A percentile compares a stretch with the other conserved stretches of the same genome.
Conservation (phyloP, 2,113 vertebrate genomes). For the Pelmatolapia mariae region DNA sequence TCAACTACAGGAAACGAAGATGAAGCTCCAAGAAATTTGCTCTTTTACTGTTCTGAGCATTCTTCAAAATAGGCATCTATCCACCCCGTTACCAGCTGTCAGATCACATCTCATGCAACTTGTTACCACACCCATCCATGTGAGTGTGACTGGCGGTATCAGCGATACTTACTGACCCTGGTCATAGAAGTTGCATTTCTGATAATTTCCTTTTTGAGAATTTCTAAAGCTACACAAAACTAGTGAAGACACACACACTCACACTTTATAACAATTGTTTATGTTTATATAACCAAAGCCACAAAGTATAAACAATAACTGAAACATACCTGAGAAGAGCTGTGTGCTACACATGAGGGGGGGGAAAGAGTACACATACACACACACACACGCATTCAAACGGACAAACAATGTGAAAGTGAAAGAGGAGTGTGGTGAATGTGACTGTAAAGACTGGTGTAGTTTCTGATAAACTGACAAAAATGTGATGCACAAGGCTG, state of each 20-base stretch:
- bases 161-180: not conserved
- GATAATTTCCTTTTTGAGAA: not conserved
- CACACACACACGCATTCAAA: not conserved
- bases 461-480: not conserved
- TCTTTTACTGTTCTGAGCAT: not conserved
- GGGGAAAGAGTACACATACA: not conserved
- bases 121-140: not conserved
- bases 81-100: not conserved
- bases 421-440: conserved; percentile 41
- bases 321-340: not conserved
- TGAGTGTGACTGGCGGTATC: not conserved
- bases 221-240: not conserved
- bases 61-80: not conserved
- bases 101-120: not conserved
- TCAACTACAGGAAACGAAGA: not conserved
- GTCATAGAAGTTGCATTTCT: not conserved
- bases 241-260: not conserved
- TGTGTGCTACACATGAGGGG: not conserved
- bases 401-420: conserved; percentile 24
- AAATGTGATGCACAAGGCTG: not conserved
- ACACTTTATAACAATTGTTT: not conserved
- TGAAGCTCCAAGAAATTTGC: not conserved
- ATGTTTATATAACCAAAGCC: not conserved
- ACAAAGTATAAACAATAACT: conserved; percentile 14
- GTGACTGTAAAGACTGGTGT: not conserved